phyloP scores from a whole-genome alignment of 2,888 invertebrate species.

The Euphydryas editha region DNA sequence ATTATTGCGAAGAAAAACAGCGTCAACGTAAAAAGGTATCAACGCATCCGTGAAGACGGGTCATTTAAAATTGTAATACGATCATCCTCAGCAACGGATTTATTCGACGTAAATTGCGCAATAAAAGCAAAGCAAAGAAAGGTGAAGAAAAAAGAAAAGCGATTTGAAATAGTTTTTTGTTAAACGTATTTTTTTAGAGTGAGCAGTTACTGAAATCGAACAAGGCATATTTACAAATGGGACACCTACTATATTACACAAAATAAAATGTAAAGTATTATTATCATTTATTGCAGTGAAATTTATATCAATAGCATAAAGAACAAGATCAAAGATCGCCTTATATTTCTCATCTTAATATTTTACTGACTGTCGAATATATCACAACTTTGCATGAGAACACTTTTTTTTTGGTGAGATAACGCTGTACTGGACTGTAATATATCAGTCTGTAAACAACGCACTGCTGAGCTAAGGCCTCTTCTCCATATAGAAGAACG shows the following conservation, averaged over 20 bases:
- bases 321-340: too few relatives aligned
- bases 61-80: slow-evolving; percentile 41
- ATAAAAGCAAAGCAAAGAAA: slow-evolving; percentile 16
- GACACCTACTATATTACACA: neutral
- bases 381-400: too few relatives aligned
- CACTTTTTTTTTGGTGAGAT: too few relatives aligned
- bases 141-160: neutral
- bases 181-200: neutral
- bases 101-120: slow-evolving; percentile 28
- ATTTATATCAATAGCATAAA: too few relatives aligned
- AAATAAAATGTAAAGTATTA: neutral
- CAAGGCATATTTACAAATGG: neutral
- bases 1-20: slow-evolving; percentile 41
- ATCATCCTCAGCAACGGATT: slow-evolving; percentile 32
- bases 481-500: too few relatives aligned
- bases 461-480: too few relatives aligned
- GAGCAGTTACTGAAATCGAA: neutral
- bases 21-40: slow-evolving; percentile 34
- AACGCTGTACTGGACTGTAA: too few relatives aligned
- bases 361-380: too few relatives aligned
- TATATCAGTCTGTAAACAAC: too few relatives aligned
- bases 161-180: slow-evolving; percentile 3
- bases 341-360: too few relatives aligned
- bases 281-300: too few relatives aligned
- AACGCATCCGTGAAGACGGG: slow-evolving; percentile 37